Evolutionary conservation across 2,113 vertebrate species (phyloP).

Genomic region (Gopherus evgoodei): DNA sequence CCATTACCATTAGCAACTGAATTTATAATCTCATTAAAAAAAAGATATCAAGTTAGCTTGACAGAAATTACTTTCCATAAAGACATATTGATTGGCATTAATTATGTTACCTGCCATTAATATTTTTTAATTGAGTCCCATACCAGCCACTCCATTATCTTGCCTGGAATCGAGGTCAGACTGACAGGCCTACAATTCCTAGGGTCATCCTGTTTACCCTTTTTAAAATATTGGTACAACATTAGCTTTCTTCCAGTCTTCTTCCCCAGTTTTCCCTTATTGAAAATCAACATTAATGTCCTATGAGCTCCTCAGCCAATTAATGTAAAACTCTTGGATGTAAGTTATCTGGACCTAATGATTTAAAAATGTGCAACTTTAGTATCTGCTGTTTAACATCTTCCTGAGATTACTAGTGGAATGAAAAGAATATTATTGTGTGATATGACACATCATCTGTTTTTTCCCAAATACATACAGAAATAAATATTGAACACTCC

Average conservation of each 20-base stretch:
- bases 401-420: not conserved
- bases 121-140: not conserved
- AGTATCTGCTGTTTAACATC: not conserved
- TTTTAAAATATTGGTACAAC: not conserved
- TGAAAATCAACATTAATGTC: not conserved
- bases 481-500: not conserved
- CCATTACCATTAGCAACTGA: not conserved
- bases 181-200: not conserved
- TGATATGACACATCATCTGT: not conserved
- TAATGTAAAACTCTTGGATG: not conserved
- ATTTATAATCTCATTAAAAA: not conserved
- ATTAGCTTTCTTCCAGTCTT: not conserved
- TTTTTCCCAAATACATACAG: not conserved
- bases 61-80: not conserved
- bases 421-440: not conserved
- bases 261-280: not conserved
- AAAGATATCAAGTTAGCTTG: not conserved
- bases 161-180: not conserved
- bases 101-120: not conserved
- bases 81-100: not conserved
- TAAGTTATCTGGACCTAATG: not conserved
- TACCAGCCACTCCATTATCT: not conserved
- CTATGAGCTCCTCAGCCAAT: not conserved
- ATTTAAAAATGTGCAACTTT: not conserved
- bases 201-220: not conserved